Base-by-base conservation (phyloP, 2,113 vertebrate species). In the Sardina pilchardus region DNA sequence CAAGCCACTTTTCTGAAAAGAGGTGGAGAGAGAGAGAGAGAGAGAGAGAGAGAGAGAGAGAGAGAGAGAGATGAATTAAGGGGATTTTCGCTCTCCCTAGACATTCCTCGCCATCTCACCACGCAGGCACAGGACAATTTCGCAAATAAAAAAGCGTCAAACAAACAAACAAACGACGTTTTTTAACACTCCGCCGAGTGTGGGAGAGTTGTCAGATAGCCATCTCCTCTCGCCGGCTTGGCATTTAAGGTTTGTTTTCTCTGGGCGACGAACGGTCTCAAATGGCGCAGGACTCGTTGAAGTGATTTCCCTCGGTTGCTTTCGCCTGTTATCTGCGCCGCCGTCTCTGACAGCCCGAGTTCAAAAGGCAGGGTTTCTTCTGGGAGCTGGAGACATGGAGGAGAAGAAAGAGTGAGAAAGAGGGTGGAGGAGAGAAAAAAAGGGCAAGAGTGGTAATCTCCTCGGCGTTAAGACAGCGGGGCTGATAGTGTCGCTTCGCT, bases 171-270 rank as follows among this genome's bases (percentile, higher is more conserved):
- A 84, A 63, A 87, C 86, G 78, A 82, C 42, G 56, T 5, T 63
- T 90, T 86, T 83, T 85, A 88, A 86, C 85, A 67, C 85, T 59
- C n/a, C 56, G 39, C 42, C 47, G 78, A 92, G 91, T 95, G 94
- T 96, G 94, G 92, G 94, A 95, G 93, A 95, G 89, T 94, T 94
- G 80, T 43, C 53, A 84, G 94, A 96, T 95, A 94, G 24, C 3
- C 86, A 95, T 95, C 93, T 93, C 89, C 71, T 89, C 85, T 30
- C 87, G 84, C 89, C 91, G 92, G 81, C 81, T 90, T 26, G 36
- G 88, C 90, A 85, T 91, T 93, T 90, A 86, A 87, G 84, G 90
- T 94, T 94, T 94, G 91, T 95, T 96, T 94, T 87, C 93, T 92
- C 92, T 89, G 92, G 90, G 80, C 89, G 91, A 89, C 92, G 85